Percentiles rank a stretch among this genome's conserved stretches.
Conservation (phyloP, 2,888 invertebrate genomes). For the Bursaphelenchus okinawaensis region DNA sequence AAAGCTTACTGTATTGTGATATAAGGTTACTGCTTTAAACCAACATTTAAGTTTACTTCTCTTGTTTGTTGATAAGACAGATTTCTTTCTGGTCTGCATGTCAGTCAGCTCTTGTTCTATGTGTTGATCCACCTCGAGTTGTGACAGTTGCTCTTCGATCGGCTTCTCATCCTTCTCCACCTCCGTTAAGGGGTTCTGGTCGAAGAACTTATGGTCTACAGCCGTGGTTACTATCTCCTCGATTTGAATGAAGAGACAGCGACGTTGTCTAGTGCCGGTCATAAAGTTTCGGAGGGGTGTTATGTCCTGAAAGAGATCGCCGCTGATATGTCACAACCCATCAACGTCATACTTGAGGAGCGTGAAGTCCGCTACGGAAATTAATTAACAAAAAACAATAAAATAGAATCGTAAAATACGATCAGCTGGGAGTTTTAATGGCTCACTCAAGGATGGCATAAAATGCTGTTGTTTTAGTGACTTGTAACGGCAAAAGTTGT, state of each 20-base stretch:
- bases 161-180: constrained; percentile 5
- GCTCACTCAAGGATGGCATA: no score
- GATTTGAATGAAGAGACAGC: background rate
- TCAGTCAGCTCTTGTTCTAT: constrained; percentile 3
- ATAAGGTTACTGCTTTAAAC: background rate
- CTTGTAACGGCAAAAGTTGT: no score
- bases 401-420: no score
- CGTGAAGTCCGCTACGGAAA: no score
- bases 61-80: background rate
- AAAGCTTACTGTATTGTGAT: no score
- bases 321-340: background rate
- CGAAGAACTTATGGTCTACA: background rate
- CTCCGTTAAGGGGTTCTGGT: background rate
- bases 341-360: background rate
- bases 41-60: background rate
- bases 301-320: constrained; percentile 19
- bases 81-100: constrained; percentile 1
- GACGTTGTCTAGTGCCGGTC: constrained; percentile 14
- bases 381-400: no score
- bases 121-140: background rate
- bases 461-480: no score
- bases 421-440: no score
- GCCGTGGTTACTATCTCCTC: background rate
- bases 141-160: constrained; percentile 1
- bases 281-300: constrained; percentile 28